Conservation (phyloP, 2,113 vertebrate species). For the Nannobrachium achirus region DNA sequence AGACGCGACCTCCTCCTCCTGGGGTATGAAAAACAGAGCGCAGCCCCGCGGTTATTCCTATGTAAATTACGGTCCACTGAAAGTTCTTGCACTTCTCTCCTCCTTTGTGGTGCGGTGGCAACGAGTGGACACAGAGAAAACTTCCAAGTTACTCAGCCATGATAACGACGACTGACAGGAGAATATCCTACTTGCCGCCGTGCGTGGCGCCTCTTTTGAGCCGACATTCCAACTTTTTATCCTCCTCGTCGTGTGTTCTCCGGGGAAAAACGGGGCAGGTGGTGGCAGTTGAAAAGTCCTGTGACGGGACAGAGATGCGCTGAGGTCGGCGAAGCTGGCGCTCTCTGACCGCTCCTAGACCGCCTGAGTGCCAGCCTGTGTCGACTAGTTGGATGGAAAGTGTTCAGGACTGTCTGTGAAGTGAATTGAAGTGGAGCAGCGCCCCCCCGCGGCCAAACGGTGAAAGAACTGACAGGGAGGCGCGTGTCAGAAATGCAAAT, state of each 20-base stretch:
- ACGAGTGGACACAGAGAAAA: conserved; percentile 37
- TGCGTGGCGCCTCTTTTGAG: background rate
- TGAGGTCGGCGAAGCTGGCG: conserved; percentile 49
- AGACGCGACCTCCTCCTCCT: conserved; percentile 40
- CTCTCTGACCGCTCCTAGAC: conserved; percentile 27
- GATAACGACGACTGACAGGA: background rate
- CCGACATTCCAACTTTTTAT: conserved; percentile 9
- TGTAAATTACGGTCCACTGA: conserved; percentile 37
- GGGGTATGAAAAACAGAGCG: conserved; percentile 12
- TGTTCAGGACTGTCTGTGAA: conserved; percentile 2
- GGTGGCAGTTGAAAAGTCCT: conserved; percentile 10
- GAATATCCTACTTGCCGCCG: conserved; percentile 30
- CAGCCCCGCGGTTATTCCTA: conserved; percentile 33
- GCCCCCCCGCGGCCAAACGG: conserved; percentile 33
- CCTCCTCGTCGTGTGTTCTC: conserved; percentile 12
- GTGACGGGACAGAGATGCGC: conserved; percentile 62
- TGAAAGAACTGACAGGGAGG: background rate
- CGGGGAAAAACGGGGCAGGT: background rate
- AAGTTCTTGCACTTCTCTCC: conserved; percentile 62
- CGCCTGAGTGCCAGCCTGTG: conserved; percentile 34
- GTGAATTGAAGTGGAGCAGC: conserved; percentile 59
- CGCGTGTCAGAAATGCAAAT: conserved; percentile 28
- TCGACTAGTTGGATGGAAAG: conserved; percentile 40
- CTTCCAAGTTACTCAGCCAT: conserved; percentile 53
- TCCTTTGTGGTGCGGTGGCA: conserved; percentile 22